Percentiles rank a stretch among this genome's conserved stretches.
These are phyloP conservation scores for Amphiura filiformis DNA, from an alignment of 35 echinoderm and acorn worm genomes.

Conservation along the genomic window DNA sequence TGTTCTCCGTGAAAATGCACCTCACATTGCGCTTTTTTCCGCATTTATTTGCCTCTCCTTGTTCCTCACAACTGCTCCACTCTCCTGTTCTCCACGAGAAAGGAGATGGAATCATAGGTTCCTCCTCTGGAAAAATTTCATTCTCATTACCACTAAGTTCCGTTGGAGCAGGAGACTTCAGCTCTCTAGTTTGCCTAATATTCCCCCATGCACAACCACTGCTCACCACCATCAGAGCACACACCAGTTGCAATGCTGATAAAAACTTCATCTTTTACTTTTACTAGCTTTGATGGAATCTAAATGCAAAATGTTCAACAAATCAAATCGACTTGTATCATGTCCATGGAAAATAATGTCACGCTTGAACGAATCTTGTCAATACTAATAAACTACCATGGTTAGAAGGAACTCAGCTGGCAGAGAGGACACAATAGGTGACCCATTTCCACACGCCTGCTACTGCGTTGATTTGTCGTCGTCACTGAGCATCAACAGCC, in stretches of 20 bases:
- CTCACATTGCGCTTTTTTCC: background rate
- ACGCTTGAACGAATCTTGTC: background rate
- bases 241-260: background rate
- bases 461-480: background rate
- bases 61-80: background rate
- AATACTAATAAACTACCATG: background rate
- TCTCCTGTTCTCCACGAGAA: background rate
- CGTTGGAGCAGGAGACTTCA: background rate
- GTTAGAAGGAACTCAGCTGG: background rate
- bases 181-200: background rate
- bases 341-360: background rate
- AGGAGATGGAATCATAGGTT: background rate
- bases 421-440: background rate
- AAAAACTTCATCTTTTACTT: background rate
- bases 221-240: background rate
- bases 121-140: background rate
- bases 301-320: background rate
- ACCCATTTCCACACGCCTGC: background rate
- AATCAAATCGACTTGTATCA: background rate
- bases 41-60: background rate
- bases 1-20: background rate
- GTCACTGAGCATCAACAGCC: background rate
- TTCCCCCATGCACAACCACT: background rate
- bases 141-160: background rate
- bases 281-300: background rate